Evolutionary conservation across 2,113 vertebrate species (phyloP).

Genomic region (Muscicapa adusta): DNA sequence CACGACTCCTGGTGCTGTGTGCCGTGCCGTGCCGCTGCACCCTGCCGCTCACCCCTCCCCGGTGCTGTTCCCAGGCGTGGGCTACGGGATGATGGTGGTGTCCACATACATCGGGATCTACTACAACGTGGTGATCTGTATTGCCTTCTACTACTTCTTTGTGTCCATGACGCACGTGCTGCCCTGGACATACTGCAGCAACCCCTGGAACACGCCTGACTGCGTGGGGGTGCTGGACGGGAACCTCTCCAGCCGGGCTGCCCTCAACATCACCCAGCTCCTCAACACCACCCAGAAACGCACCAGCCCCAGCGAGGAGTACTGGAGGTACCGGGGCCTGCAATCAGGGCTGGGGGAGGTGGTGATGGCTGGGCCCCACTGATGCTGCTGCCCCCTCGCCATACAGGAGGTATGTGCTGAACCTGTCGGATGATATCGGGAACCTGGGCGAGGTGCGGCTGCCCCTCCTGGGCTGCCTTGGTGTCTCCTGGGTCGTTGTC

Average conservation of each 20-base stretch:
- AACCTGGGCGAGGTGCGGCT: slow-evolving; percentile 91
- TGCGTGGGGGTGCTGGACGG: slow-evolving; percentile 82
- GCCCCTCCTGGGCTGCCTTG: slow-evolving; percentile 91
- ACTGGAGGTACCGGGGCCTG: slow-evolving; percentile 86
- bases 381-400: background rate
- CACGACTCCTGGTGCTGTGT: background rate
- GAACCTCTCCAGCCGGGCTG: slow-evolving; percentile 66
- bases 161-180: slow-evolving; percentile 91
- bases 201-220: slow-evolving; percentile 90
- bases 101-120: slow-evolving; percentile 98
- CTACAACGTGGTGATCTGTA: slow-evolving; percentile 98
- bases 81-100: slow-evolving; percentile 99
- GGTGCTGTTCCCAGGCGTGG: slow-evolving; percentile 82
- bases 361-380: background rate
- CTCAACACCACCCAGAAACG: slow-evolving; percentile 87
- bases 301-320: slow-evolving; percentile 97
- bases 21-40: background rate
- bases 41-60: slow-evolving; percentile 15
- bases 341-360: accelerated
- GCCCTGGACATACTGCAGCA: slow-evolving; percentile 98
- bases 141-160: slow-evolving; percentile 99
- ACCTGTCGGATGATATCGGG: slow-evolving; percentile 91
- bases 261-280: slow-evolving; percentile 73
- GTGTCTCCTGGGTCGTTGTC: slow-evolving; percentile 92
- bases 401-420: slow-evolving; percentile 86